Percentiles rank a stretch among this genome's conserved stretches.
phyloP scores from a whole-genome alignment of 2,113 vertebrate species.

The Perca schrenkii region DNA sequence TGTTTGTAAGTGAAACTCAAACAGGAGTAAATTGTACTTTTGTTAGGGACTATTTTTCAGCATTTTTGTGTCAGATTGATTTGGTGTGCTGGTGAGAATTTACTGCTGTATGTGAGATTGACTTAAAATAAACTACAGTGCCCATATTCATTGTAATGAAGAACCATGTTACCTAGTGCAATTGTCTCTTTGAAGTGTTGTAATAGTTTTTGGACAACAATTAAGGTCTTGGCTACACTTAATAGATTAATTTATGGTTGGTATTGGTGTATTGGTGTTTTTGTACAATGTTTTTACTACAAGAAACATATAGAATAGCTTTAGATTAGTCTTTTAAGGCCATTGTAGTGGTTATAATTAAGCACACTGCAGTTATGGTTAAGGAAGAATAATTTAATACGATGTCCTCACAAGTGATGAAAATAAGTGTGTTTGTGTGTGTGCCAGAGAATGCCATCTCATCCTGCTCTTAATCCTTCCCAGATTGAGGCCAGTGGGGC shows the following conservation, averaged over 20 bases:
- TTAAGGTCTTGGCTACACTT: neutral
- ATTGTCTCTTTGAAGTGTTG: neutral
- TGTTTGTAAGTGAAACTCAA: neutral
- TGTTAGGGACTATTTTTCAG: neutral
- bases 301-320: neutral
- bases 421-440: constrained; percentile 20
- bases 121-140: neutral
- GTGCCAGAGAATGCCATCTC: constrained; percentile 52
- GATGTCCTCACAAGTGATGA: constrained; percentile 13
- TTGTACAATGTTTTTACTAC: neutral
- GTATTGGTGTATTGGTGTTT: neutral
- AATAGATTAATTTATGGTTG: neutral
- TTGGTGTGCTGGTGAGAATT: neutral
- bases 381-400: constrained; percentile 9
- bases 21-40: neutral
- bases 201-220: neutral
- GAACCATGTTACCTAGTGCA: neutral
- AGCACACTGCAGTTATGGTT: neutral
- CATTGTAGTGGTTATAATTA: neutral
- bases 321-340: constrained; percentile 11
- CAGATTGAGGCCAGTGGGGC: constrained; percentile 77
- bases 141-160: neutral
- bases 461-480: constrained; percentile 70
- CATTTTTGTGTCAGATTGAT: neutral
- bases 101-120: neutral